A percentile compares a stretch with the other conserved stretches of the same genome.
phyloP scores from a whole-genome alignment of 1,140 invertebrate genomes.

The Mylabris phalerata region DNA sequence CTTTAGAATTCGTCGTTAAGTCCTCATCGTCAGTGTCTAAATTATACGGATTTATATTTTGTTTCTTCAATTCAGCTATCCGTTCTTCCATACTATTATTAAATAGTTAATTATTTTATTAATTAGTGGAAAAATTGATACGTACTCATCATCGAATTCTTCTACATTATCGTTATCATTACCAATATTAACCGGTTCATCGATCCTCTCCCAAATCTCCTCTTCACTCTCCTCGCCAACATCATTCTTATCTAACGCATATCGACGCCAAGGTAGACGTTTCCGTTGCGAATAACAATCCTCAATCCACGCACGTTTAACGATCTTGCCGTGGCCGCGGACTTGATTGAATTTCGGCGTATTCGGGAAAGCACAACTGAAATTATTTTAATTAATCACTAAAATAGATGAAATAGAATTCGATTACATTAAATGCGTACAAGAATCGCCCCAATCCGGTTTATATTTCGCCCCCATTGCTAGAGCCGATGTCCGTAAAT shows the following conservation, averaged over 20 bases:
- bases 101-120: background rate
- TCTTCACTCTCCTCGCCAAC: conserved; percentile 47
- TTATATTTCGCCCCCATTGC: conserved; percentile 75
- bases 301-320: conserved; percentile 69
- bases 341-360: conserved; percentile 82
- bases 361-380: conserved; percentile 79
- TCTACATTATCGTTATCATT: conserved; percentile 14
- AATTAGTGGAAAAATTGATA: conserved; percentile 7
- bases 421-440: conserved; percentile 75
- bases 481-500: conserved; percentile 60
- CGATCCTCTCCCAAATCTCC: conserved; percentile 43
- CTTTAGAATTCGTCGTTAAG: background rate
- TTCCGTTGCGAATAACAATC: conserved; percentile 57
- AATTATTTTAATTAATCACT: conserved; percentile 31
- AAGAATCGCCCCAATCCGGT: conserved; percentile 63
- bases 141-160: conserved; percentile 13
- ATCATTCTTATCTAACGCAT: conserved; percentile 48
- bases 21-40: conserved; percentile 15
- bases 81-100: conserved; percentile 5
- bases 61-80: conserved; percentile 1
- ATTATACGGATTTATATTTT: conserved; percentile 2
- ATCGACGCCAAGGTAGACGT: conserved; percentile 66
- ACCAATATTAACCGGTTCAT: conserved; percentile 4
- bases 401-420: too few species aligned
- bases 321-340: conserved; percentile 60